These are phyloP conservation scores for Semaprochilodus insignis DNA, from an alignment of 2,797 vertebrate genomes.

Conservation along the genomic window DNA sequence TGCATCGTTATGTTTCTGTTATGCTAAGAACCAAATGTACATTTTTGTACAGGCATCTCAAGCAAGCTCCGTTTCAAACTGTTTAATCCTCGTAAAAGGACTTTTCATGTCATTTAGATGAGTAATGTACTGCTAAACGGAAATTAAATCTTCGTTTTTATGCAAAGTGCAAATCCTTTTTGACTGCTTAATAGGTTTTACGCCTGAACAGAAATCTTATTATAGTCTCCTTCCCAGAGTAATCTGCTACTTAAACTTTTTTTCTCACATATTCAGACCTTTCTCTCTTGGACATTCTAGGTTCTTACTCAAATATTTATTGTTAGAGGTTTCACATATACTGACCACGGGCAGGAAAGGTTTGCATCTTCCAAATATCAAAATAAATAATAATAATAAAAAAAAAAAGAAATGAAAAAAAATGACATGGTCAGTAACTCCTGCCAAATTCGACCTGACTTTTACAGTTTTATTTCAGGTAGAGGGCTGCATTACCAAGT, in stretches of 20 bases:
- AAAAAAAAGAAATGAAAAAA: neutral
- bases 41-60: neutral
- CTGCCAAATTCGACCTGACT: too few species aligned
- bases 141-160: constrained; percentile 54
- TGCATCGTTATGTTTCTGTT: neutral
- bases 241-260: constrained; percentile 17
- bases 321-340: neutral
- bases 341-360: too few species aligned
- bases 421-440: too few species aligned
- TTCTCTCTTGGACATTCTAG: neutral
- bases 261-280: constrained; percentile 23
- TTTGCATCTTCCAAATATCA: neutral
- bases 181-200: constrained; percentile 58
- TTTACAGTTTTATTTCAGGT: too few species aligned
- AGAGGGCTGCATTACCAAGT: too few species aligned
- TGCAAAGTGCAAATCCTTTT: constrained; percentile 56
- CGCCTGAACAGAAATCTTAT: constrained; percentile 54
- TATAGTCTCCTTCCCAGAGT: constrained; percentile 47
- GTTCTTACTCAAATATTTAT: constrained; percentile 4
- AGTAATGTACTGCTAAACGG: constrained; percentile 46
- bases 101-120: constrained; percentile 28
- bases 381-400: neutral
- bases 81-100: constrained; percentile 38
- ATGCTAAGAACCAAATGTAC: neutral
- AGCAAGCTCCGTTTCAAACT: constrained; percentile 13